Evolutionary conservation across 2,888 invertebrate genomes (phyloP).

Genomic region (Deilephila porcellus): DNA sequence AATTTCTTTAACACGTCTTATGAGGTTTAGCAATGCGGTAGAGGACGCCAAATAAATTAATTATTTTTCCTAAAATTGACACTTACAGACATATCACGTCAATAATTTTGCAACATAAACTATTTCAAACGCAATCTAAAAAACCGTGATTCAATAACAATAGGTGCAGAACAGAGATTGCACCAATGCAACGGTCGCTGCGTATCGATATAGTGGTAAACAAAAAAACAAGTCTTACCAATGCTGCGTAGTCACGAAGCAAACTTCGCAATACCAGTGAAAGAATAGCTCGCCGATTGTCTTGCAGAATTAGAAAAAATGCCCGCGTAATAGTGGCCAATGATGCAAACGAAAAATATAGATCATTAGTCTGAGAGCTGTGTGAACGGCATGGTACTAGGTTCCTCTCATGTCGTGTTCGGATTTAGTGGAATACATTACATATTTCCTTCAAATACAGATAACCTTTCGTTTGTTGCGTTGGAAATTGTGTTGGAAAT

Average conservation of each 20-base stretch:
- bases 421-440: no score
- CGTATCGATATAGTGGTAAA: constrained; percentile 58
- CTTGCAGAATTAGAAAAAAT: constrained; percentile 47
- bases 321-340: constrained; percentile 39
- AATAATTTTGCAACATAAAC: background rate
- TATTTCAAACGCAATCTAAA: constrained; percentile 48
- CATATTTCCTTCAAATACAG: no score
- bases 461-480: no score
- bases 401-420: no score
- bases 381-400: no score
- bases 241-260: constrained; percentile 60
- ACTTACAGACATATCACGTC: background rate
- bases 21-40: no score
- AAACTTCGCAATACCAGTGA: constrained; percentile 53
- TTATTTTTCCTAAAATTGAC: background rate
- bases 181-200: constrained; percentile 51
- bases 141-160: constrained; percentile 60
- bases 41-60: background rate
- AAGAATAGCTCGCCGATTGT: constrained; percentile 38
- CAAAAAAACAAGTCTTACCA: constrained; percentile 56
- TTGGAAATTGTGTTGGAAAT: no score
- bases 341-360: constrained; percentile 38
- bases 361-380: no score
- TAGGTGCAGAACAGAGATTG: constrained; percentile 56
- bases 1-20: no score